These are phyloP conservation scores for Phymorhynchus buccinoides DNA, from an alignment of 1,140 invertebrate genomes.

Conservation along the genomic window DNA sequence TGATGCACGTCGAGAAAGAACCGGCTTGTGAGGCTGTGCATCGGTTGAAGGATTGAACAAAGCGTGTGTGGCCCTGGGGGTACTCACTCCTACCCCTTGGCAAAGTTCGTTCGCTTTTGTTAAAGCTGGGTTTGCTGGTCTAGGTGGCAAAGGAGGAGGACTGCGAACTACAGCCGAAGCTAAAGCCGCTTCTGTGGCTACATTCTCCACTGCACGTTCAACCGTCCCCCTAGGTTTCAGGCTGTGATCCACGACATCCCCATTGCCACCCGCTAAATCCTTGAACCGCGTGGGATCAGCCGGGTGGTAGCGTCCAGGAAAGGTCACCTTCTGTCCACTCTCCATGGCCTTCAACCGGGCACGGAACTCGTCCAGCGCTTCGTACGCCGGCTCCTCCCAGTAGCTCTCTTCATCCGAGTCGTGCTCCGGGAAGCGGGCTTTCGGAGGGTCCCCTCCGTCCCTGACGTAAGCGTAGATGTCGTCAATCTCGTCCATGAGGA, in stretches of 20 bases:
- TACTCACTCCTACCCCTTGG: background rate
- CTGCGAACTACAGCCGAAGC: too few relatives aligned
- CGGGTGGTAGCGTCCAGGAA: conserved; percentile 47
- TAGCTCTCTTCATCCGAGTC: conserved; percentile 70
- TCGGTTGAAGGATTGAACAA: background rate
- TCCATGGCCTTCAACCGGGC: conserved; percentile 60
- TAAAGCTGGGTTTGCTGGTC: background rate
- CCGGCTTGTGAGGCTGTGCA: background rate
- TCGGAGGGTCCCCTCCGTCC: conserved; percentile 82
- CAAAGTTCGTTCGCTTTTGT: background rate
- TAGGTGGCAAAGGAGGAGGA: conserved; percentile 37
- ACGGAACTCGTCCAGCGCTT: conserved; percentile 65
- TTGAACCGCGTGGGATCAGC: conserved; percentile 43
- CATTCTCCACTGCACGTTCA: background rate
- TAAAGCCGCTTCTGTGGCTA: background rate
- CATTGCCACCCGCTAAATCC: conserved; percentile 16
- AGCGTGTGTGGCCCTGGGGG: background rate
- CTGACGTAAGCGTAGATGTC: conserved; percentile 96
- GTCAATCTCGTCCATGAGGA: conserved; percentile 91
- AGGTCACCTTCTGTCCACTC: conserved; percentile 50
- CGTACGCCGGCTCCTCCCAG: conserved; percentile 71
- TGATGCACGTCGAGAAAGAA: background rate
- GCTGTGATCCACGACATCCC: background rate
- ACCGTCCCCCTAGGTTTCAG: background rate
- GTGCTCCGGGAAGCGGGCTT: conserved; percentile 57